Conservation (phyloP, 1,140 invertebrate genomes). For the Pseudomyrmex pallidus region DNA sequence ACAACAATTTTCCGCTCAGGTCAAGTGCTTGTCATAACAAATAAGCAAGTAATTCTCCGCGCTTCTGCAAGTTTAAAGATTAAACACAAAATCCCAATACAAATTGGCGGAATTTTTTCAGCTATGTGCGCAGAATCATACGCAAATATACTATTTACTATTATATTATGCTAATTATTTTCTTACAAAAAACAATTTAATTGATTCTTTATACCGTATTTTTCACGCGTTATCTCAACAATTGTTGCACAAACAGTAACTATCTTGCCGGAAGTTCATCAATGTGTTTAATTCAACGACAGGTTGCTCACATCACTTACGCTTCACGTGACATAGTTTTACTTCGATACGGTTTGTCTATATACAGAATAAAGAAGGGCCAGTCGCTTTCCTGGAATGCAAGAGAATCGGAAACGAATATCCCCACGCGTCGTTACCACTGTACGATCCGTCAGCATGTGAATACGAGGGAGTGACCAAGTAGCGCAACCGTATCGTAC, state of each 20-base stretch:
- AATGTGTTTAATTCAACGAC: slow-evolving; percentile 58
- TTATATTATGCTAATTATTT: no score
- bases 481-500: slow-evolving; percentile 54
- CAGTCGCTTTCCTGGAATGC: slow-evolving; percentile 16
- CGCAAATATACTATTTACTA: no score
- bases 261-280: slow-evolving; percentile 42
- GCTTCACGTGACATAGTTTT: slow-evolving; percentile 30
- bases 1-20: neutral
- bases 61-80: neutral
- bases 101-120: neutral
- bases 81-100: neutral
- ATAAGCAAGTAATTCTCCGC: neutral
- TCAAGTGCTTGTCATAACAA: neutral
- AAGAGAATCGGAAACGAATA: slow-evolving; percentile 6
- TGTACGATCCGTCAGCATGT: slow-evolving; percentile 25
- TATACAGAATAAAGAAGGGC: neutral
- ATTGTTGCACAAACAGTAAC: slow-evolving; percentile 17
- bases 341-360: neutral
- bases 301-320: slow-evolving; percentile 23
- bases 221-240: slow-evolving; percentile 15
- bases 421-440: slow-evolving; percentile 3
- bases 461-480: slow-evolving; percentile 46
- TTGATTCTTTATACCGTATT: neutral
- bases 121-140: neutral
- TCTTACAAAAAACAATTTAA: neutral